phyloP scores from a whole-genome alignment of 2,888 invertebrate genomes.

The Troilus luridus region DNA sequence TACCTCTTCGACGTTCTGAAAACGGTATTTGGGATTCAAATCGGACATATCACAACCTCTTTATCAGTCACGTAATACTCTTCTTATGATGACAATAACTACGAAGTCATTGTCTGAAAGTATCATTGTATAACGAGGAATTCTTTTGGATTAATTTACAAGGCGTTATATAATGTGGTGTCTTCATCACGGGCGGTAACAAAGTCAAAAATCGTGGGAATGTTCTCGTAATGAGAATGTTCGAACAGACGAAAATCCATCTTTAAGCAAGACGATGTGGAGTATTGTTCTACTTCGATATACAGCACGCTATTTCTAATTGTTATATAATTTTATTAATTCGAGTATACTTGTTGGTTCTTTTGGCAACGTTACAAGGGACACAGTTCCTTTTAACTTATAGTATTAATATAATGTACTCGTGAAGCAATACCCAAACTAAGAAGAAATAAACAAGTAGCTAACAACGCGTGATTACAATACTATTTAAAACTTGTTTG shows the following conservation, averaged over 20 bases:
- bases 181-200: neutral
- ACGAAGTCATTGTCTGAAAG: neutral
- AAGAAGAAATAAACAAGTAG: too few relatives aligned
- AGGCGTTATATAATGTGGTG: neutral
- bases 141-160: conserved; percentile 25
- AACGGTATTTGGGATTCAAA: neutral
- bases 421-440: too few relatives aligned
- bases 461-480: too few relatives aligned
- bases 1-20: neutral
- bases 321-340: too few relatives aligned
- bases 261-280: neutral
- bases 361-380: too few relatives aligned
- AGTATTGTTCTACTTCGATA: neutral
- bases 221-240: neutral
- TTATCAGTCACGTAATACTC: neutral
- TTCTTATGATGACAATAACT: conserved; percentile 17
- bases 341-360: too few relatives aligned
- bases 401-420: too few relatives aligned
- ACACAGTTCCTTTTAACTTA: too few relatives aligned
- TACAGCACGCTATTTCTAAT: too few relatives aligned
- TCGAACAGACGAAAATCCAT: neutral
- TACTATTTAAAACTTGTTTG: too few relatives aligned
- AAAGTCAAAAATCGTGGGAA: conserved; percentile 8
- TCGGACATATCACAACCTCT: neutral
- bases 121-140: conserved; percentile 3